phyloP scores from a whole-genome alignment of 2,113 vertebrate species.

The Pituophis catenifer region DNA sequence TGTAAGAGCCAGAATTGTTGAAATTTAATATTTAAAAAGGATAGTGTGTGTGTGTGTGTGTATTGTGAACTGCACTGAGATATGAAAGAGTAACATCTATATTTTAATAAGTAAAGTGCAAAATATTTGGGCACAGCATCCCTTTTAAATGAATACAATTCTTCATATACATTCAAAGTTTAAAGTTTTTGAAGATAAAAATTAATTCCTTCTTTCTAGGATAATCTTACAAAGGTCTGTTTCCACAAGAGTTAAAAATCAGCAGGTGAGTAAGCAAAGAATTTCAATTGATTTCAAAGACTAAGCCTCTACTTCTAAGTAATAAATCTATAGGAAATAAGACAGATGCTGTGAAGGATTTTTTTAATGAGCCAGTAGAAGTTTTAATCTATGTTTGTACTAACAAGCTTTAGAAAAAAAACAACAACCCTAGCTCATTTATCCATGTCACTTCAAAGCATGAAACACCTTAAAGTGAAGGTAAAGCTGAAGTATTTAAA shows the following conservation, averaged over 20 bases:
- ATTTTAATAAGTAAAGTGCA: not conserved
- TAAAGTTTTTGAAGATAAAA: slow-evolving; percentile 9
- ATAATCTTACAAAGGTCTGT: not conserved
- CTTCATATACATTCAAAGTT: slow-evolving; percentile 6
- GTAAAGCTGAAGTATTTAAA: not conserved
- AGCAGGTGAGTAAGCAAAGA: not conserved
- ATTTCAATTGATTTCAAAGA: slow-evolving; percentile 10
- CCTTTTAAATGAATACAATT: not conserved
- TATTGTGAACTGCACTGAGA: not conserved
- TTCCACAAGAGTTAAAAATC: not conserved
- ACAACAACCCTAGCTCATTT: not conserved
- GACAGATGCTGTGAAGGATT: not conserved
- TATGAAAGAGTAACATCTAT: not conserved
- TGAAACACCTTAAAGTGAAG: not conserved
- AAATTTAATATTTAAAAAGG: not conserved
- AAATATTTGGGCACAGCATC: not conserved
- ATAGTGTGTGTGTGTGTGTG: not conserved
- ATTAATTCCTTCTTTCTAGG: slow-evolving; percentile 8
- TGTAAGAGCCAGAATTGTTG: not conserved
- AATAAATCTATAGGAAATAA: slow-evolving; percentile 15
- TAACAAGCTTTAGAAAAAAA: not conserved
- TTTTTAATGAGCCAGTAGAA: not conserved
- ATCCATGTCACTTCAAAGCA: not conserved
- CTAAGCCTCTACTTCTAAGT: not conserved
- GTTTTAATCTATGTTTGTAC: not conserved